Percentiles rank a stretch among this genome's conserved stretches.
These are phyloP conservation scores for Phalangium opilio DNA, from an alignment of 2,888 invertebrate species.

Conservation along the genomic window DNA sequence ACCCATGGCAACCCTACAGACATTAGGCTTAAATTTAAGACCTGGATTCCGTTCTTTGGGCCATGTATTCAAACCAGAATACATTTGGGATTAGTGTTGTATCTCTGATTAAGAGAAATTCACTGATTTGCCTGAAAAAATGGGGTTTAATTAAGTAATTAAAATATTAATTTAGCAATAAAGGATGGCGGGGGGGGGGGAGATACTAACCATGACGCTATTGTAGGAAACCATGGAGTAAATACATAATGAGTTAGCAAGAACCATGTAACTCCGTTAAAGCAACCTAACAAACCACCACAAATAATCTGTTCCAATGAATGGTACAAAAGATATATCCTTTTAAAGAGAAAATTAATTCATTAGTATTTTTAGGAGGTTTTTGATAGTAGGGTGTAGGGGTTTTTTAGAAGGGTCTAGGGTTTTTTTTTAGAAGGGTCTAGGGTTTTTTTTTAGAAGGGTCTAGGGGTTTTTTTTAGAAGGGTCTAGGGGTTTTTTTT, in stretches of 20 bases:
- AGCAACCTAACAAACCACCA: too few species aligned
- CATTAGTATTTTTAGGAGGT: background rate
- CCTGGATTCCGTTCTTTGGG: conserved; percentile 59
- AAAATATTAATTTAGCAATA: background rate
- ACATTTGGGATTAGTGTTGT: conserved; percentile 82
- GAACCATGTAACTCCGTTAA: conserved; percentile 63
- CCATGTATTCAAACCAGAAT: conserved; percentile 83
- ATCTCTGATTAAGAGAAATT: conserved; percentile 69
- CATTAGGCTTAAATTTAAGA: conserved; percentile 16
- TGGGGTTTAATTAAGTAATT: background rate
- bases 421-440: too few species aligned
- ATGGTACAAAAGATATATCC: conserved; percentile 77
- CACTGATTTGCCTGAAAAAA: conserved; percentile 58
- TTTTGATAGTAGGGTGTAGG: background rate
- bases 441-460: too few species aligned
- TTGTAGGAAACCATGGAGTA: conserved; percentile 66
- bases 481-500: too few species aligned
- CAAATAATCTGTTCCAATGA: conserved; percentile 53
- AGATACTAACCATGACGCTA: conserved; percentile 59
- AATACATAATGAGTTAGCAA: conserved; percentile 57
- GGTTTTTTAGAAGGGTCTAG: background rate
- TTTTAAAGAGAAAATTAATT: conserved; percentile 24
- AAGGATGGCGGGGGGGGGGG: too few species aligned
- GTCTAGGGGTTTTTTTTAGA: too few species aligned
- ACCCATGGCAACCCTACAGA: too few species aligned